Percentiles rank a stretch among this genome's conserved stretches.
Conservation (phyloP, 2,113 vertebrate genomes). For the Pelecanus crispus region DNA sequence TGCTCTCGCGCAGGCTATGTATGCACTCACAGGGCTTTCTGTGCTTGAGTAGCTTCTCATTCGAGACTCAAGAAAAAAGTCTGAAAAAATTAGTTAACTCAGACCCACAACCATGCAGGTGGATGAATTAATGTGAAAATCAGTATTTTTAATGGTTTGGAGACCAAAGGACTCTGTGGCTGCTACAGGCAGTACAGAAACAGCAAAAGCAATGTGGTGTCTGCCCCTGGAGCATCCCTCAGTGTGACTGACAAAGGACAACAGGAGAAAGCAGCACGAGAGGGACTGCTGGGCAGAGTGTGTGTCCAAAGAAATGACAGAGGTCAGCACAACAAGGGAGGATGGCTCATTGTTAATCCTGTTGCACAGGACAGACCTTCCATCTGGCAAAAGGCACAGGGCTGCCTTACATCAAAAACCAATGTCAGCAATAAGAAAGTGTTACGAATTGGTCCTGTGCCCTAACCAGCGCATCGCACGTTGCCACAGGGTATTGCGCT, state of each 20-base stretch:
- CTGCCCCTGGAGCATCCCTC: not conserved
- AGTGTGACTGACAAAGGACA: not conserved
- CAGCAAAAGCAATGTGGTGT: not conserved
- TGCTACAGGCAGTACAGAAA: not conserved
- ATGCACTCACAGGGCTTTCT: not conserved
- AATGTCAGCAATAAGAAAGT: not conserved
- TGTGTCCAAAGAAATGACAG: not conserved
- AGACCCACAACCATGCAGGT: not conserved
- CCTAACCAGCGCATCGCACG: fast-evolving
- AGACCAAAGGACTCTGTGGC: not conserved
- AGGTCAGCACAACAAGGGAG: not conserved
- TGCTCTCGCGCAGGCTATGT: not conserved
- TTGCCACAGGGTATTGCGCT: fast-evolving
- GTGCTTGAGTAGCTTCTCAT: not conserved
- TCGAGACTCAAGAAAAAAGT: not conserved
- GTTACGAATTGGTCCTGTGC: not conserved
- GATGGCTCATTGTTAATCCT: not conserved
- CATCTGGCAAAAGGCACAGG: not conserved
- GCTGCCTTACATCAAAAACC: not conserved
- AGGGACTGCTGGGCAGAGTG: not conserved
- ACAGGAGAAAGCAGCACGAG: not conserved
- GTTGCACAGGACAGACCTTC: not conserved
- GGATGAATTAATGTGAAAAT: not conserved
- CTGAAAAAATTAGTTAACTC: not conserved
- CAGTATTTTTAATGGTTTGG: not conserved